phyloP scores from a whole-genome alignment of 2,888 invertebrate genomes.

The Lamellibrachia satsuma region DNA sequence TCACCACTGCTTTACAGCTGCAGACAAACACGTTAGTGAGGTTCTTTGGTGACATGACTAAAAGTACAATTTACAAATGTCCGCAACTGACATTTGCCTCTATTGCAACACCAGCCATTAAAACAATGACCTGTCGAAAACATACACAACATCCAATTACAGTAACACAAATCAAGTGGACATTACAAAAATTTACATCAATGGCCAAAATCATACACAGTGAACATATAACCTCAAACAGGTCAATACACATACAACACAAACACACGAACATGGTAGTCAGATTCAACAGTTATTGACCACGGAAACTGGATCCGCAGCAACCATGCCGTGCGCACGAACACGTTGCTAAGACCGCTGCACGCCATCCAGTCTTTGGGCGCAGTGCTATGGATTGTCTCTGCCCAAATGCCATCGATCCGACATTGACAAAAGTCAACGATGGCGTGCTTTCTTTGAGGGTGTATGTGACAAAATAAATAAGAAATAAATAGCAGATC shows the following conservation, averaged over 20 bases:
- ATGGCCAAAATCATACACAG: conserved; percentile 1
- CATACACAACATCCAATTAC: background rate
- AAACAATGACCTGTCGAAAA: background rate
- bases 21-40: background rate
- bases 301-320: background rate
- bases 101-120: conserved; percentile 6
- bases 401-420: background rate
- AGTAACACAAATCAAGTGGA: background rate
- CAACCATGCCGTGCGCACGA: background rate
- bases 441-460: background rate
- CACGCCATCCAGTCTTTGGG: background rate
- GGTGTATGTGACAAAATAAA: background rate
- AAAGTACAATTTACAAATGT: background rate
- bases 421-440: background rate
- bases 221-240: background rate
- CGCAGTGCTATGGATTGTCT: background rate
- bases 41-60: background rate
- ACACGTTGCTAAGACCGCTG: background rate
- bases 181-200: background rate
- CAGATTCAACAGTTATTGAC: background rate
- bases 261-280: background rate
- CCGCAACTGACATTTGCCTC: background rate
- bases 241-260: background rate
- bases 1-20: background rate
- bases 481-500: conserved; percentile 17